Conservation (phyloP, 1,140 invertebrate genomes). For the Dendroctonus valens region DNA sequence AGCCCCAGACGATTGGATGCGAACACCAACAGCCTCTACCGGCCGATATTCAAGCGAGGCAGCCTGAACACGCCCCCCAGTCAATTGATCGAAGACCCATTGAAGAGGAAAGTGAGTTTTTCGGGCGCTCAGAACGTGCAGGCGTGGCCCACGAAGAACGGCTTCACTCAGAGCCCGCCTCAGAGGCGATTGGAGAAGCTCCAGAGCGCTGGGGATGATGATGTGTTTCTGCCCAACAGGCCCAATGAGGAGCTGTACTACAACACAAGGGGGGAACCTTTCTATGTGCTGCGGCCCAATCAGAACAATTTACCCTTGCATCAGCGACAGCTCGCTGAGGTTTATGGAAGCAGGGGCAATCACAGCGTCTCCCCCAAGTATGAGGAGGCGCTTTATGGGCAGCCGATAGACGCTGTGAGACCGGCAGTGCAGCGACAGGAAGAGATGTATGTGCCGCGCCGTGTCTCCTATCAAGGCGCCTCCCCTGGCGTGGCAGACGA, state of each 20-base stretch:
- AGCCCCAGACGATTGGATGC: conserved; percentile 17
- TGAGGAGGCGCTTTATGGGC: conserved; percentile 28
- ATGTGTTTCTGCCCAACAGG: conserved; percentile 36
- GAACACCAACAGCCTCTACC: conserved; percentile 30
- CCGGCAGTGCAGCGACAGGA: conserved; percentile 34
- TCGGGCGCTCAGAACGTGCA: conserved; percentile 45
- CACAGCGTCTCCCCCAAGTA: neutral
- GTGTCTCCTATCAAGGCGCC: conserved; percentile 27
- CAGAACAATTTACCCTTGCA: conserved; percentile 17
- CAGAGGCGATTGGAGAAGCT: conserved; percentile 50
- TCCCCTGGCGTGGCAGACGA: conserved; percentile 4
- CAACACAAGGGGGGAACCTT: conserved; percentile 28
- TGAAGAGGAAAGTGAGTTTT: conserved; percentile 56
- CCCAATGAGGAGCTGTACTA: conserved; percentile 27
- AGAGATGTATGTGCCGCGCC: conserved; percentile 26
- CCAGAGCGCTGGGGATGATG: conserved; percentile 33
- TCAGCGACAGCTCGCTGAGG: conserved; percentile 16
- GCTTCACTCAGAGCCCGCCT: conserved; percentile 56
- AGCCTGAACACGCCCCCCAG: conserved; percentile 51
- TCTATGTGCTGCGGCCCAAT: conserved; percentile 31
- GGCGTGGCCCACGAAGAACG: conserved; percentile 57
- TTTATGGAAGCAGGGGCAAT: conserved; percentile 14
- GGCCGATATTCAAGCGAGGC: conserved; percentile 57
- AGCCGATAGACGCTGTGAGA: conserved; percentile 19
- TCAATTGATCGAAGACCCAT: conserved; percentile 31